These are phyloP conservation scores for Squalus acanthias DNA, from an alignment of 2,797 vertebrate genomes.

Conservation along the genomic window DNA sequence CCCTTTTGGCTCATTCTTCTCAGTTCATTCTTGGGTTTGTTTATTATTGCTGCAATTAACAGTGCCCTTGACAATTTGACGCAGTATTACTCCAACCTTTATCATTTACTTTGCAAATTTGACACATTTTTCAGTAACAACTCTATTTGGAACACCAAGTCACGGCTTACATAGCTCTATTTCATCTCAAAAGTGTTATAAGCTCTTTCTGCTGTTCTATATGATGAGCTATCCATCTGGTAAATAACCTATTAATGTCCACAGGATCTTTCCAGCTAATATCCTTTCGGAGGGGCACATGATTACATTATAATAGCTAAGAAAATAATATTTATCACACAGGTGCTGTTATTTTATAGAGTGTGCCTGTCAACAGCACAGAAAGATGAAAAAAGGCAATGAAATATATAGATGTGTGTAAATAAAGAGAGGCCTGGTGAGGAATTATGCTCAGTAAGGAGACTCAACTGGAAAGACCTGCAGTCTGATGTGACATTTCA, in stretches of 20 bases:
- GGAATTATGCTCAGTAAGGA: background rate
- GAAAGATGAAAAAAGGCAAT: background rate
- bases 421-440: background rate
- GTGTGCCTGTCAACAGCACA: background rate
- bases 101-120: slow-evolving; percentile 31
- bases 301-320: slow-evolving; percentile 27
- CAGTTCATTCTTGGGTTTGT: slow-evolving; percentile 8
- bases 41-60: slow-evolving; percentile 20
- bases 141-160: slow-evolving; percentile 7
- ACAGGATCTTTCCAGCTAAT: slow-evolving; percentile 24
- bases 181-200: slow-evolving; percentile 11
- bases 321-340: slow-evolving; percentile 34
- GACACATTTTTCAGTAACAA: slow-evolving; percentile 22
- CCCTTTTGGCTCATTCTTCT: slow-evolving; percentile 5
- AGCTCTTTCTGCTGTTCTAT: background rate
- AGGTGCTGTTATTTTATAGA: slow-evolving; percentile 15
- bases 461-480: background rate
- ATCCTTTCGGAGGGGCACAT: background rate
- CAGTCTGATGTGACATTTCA: background rate
- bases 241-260: slow-evolving; percentile 23
- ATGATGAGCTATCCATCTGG: slow-evolving; percentile 28
- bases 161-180: background rate
- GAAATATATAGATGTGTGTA: background rate
- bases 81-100: background rate
- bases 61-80: slow-evolving; percentile 22